phyloP scores from a whole-genome alignment of 2,113 vertebrate species.

The Lampris incognitus region DNA sequence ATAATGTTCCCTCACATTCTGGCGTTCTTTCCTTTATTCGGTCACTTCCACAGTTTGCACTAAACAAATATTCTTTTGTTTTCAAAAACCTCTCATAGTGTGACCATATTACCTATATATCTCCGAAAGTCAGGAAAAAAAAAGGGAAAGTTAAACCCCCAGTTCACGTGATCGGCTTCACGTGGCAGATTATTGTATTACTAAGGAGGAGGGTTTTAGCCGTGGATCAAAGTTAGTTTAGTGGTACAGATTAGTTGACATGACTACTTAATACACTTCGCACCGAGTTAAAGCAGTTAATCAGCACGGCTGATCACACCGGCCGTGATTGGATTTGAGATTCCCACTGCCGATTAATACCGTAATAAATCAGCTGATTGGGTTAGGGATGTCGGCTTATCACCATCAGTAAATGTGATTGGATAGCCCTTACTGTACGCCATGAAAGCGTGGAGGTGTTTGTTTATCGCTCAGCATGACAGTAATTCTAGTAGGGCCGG shows the following conservation, averaged over 20 bases:
- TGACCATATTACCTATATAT: no score
- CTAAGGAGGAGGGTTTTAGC: neutral
- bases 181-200: neutral
- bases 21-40: no score
- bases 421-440: slow-evolving; percentile 11
- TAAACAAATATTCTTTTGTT: no score
- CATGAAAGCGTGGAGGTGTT: slow-evolving; percentile 57
- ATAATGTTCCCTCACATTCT: no score
- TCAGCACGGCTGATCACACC: neutral
- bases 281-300: neutral
- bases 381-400: slow-evolving; percentile 40
- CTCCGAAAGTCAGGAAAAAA: no score
- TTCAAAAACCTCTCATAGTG: no score
- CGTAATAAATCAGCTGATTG: slow-evolving; percentile 44
- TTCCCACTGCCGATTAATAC: slow-evolving; percentile 3
- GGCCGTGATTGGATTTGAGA: slow-evolving; percentile 3
- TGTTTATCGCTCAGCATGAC: slow-evolving; percentile 78
- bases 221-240: neutral
- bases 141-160: no score
- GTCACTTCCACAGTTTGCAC: no score
- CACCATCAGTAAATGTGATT: slow-evolving; percentile 42
- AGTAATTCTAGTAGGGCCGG: slow-evolving; percentile 72
- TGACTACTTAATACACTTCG: slow-evolving; percentile 2
- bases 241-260: slow-evolving; percentile 3
- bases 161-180: neutral